These are phyloP conservation scores for Hydrotaea diabolus DNA, from an alignment of 2,888 invertebrate genomes.

Conservation along the genomic window DNA sequence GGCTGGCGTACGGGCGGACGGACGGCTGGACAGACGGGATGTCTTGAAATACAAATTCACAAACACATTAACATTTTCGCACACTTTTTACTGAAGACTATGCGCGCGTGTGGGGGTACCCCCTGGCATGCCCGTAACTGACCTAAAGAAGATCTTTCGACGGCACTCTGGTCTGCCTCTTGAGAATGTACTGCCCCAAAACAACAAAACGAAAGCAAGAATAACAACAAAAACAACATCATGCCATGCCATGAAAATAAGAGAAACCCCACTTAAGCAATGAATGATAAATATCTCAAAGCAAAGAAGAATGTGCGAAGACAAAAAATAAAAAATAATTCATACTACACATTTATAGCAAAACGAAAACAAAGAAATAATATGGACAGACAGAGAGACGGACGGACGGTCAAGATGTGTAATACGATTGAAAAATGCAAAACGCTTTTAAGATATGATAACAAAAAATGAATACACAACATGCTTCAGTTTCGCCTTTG, in stretches of 20 bases:
- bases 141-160: background rate
- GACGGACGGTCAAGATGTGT: background rate
- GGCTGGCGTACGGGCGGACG: background rate
- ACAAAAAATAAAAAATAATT: background rate
- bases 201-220: background rate
- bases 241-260: background rate
- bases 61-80: background rate
- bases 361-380: background rate
- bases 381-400: background rate
- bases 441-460: background rate
- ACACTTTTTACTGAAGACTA: background rate
- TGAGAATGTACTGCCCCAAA: background rate
- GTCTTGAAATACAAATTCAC: background rate
- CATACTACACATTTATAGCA: background rate
- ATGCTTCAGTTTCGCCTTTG: background rate
- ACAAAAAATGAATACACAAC: background rate
- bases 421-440: background rate
- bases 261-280: background rate
- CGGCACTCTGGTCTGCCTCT: background rate
- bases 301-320: background rate
- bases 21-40: background rate
- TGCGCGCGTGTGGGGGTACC: background rate
- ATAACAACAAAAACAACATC: background rate
- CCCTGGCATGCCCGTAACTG: background rate
- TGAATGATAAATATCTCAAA: constrained; percentile 7